Evolutionary conservation across 1,140 invertebrate species (phyloP), one percentile per base, ranked within the genome.

Genomic region (Glomeris maerens): DNA sequence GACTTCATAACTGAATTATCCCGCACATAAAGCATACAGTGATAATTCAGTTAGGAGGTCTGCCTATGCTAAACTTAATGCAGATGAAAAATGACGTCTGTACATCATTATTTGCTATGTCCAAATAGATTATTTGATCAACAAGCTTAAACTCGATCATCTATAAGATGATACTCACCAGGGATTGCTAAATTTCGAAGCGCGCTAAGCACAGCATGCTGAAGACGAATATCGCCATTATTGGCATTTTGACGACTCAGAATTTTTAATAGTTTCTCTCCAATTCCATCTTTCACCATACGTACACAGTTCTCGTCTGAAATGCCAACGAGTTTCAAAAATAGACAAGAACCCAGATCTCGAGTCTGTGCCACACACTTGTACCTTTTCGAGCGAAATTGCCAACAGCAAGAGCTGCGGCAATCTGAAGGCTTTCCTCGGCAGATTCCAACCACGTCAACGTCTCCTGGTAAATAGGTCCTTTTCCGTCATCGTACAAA

Each of bases 131-230:
- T n/a, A n/a, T n/a, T n/a, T n/a, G n/a, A n/a, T n/a, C n/a, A n/a
- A n/a, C n/a, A 23, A 52, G 21, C 23, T 54, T n/a, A 44, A n/a
- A 40, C 17, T 13, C 21, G 7, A 23, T 25, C 7, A 5, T 50
- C 23, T n/a, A 29, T 28, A 38, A 20, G n/a, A 28, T 50, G 48
- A 21, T 23, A 51, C 29, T 53, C 54, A 70, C 67, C 61, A 13
- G 85, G 80, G 64, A 93, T 90, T 1, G 83, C 79, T 27, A 92
- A 68, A 66, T 92, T 91, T 60, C 73, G 73, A 2, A 93, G 62
- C 3, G 84, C 81, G 54, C 84, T 84, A 1, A 91, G 70, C 23
- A 85, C 68, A 20, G 83, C 86, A 67, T 90, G 84, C 59, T 87
- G 84, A 39, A 90, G 71, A 58, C 81, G 75, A 50, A 83, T 78